Evolutionary conservation across 1,140 invertebrate genomes (phyloP), one percentile per base, ranked within the genome.

Genomic region (Drosophila guanche): DNA sequence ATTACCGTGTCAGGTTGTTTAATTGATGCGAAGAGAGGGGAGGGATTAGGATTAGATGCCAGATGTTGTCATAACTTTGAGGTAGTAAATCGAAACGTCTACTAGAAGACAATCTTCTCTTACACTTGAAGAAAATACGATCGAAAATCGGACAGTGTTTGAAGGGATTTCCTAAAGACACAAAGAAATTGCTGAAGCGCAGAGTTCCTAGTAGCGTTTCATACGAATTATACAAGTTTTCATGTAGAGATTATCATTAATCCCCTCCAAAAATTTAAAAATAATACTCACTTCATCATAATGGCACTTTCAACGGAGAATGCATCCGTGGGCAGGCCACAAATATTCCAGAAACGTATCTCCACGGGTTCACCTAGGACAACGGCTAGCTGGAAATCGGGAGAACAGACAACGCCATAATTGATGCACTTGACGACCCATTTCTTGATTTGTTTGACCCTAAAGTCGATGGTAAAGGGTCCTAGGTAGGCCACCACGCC

Each of bases 271-370:
- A 0, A n/a, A 45, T 1, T 6, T 27, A 27, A 27, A 27, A 6
- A 20, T 40, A 25, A 0, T 63, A 90, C 90, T 91, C 91, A 95
- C 95, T 94, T 94, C 51, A 97, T 95, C 84, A 99, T 98, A 73
- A 99, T 97, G 51, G 95, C 97, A 90, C 98, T 99, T 76, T 99
- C 97, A 52, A 98, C 93, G 16, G 97, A 98, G 91, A 98, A 99
- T 22, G 94, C 94, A 90, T 99, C 98, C 20, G 94, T 95, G 0
- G 98, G 97, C 43, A 99, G 89, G 0, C 97, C 97, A 71, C 94
- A 95, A 52, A 98, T 98, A 79, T 97, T 98, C 98, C 98, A 99
- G 46, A 96, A 94, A 84, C 96, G 94, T 56, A 97, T 97, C 51
- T 95, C 93, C n/a, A 99, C 96, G 2, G 97, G 94, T 83, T 98